Evolutionary conservation across 2,797 vertebrate genomes (phyloP), one percentile per base, ranked within the genome.

Genomic region (Anas bernieri): DNA sequence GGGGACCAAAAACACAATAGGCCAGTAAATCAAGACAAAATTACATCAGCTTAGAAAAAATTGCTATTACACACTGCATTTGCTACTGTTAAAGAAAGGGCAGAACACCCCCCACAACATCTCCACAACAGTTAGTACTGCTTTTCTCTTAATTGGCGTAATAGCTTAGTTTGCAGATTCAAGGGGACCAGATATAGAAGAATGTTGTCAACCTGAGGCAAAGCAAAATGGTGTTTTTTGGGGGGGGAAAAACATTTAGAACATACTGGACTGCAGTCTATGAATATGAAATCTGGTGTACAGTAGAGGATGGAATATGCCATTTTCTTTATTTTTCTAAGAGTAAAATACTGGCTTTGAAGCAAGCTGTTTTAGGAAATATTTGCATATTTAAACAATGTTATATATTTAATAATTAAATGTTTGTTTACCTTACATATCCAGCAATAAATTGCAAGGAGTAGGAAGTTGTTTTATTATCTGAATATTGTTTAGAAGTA

Each of bases 21-120:
- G 25, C 8, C 5, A 78, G 87, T 94, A 96, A 96, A 92, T 95
- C 82, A 93, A 92, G 52, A 88, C 78, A 95, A 96, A 97, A 96
- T 93, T 13, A 80, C 63, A 64, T 92, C 74, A 90, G n/a, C 12
- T 25, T 81, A 94, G 86, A 91, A 91, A 83, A 94, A 92, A 84
- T 45, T 64, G 76, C 3, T 35, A 25, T 94, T 91, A 55, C 50
- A 18, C 7, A 25, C n/a, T 62, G 22, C 17, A 69, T 9, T 83
- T 79, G 31, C 15, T 87, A 16, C 14, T 7, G 4, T 55, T 94
- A 90, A 69, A 94, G 83, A 74, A 68, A 83, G 26, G 37, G 50
- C 33, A 91, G 43, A 86, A 59, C 31, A 7, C 15, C 35, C 56
- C 58, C 21, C 10, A 21, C 23, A 50, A 41, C 25, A 64, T 23